Conservation (phyloP, 2,888 invertebrate genomes). For the Cataglyphis albicans region DNA sequence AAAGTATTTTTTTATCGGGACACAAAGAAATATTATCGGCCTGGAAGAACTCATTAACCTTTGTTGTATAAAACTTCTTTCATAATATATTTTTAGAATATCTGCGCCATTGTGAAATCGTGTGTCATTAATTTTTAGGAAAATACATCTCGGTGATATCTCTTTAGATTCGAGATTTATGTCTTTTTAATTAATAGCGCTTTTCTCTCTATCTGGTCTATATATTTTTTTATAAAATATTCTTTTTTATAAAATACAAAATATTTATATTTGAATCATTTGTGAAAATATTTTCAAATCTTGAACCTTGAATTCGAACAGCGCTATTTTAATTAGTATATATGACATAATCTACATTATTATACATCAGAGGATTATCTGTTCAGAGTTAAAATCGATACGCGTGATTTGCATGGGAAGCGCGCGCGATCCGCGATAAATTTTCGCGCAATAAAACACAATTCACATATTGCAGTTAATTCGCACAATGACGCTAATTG, state of each 20-base stretch:
- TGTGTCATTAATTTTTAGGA: constrained; percentile 4
- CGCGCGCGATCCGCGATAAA: constrained; percentile 14
- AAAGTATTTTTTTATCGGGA: constrained; percentile 46
- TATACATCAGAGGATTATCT: neutral
- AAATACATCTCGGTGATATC: neutral
- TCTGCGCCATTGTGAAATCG: neutral
- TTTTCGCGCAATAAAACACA: constrained; percentile 16
- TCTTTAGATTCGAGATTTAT: neutral
- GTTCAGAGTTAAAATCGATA: constrained; percentile 23
- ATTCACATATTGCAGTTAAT: constrained; percentile 39
- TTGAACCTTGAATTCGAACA: neutral
- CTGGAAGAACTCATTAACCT: constrained; percentile 44
- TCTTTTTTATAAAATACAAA: neutral
- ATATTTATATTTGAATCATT: neutral
- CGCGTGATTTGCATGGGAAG: constrained; percentile 10
- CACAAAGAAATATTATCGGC: constrained; percentile 40
- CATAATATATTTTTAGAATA: constrained; percentile 30
- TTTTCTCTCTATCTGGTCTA: neutral
- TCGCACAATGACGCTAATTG: constrained; percentile 41
- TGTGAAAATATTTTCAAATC: neutral
- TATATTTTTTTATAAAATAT: neutral
- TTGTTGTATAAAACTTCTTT: constrained; percentile 21
- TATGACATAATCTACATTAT: neutral
- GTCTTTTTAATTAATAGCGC: neutral
- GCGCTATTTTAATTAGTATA: neutral